Evolutionary conservation across 1,140 invertebrate species (phyloP).

Genomic region (Drosophila simulans): DNA sequence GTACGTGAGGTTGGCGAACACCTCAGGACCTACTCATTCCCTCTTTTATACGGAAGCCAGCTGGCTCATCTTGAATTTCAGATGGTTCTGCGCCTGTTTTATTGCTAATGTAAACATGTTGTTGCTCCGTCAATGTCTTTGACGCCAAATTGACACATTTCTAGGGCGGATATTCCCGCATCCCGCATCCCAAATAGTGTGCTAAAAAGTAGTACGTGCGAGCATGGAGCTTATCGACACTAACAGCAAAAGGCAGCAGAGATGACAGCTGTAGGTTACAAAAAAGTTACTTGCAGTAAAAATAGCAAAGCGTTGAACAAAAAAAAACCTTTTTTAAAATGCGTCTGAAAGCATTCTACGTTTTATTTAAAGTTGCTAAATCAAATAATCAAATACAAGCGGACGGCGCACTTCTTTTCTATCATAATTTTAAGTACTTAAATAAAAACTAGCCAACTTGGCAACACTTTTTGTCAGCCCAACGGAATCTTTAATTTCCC

Average conservation of each 20-base stretch:
- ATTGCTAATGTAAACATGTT: constrained; percentile 79
- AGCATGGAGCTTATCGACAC: constrained; percentile 48
- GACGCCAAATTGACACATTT: constrained; percentile 80
- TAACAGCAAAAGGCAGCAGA: constrained; percentile 24
- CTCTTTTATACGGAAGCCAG: constrained; percentile 4
- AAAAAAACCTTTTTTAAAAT: background rate
- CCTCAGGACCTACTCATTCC: constrained; percentile 20
- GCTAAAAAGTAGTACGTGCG: constrained; percentile 64
- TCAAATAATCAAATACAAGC: no score
- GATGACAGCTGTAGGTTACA: background rate
- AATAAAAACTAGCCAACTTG: background rate
- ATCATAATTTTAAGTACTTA: background rate
- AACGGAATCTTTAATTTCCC: constrained; percentile 63
- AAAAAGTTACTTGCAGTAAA: no score
- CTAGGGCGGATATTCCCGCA: constrained; percentile 40
- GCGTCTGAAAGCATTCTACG: background rate
- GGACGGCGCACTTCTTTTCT: no score
- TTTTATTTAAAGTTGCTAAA: background rate
- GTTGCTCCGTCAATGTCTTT: constrained; percentile 62
- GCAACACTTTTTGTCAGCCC: constrained; percentile 3
- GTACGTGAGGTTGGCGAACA: constrained; percentile 59
- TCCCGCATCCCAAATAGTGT: constrained; percentile 65
- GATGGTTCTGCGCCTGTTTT: constrained; percentile 64
- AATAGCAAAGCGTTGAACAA: background rate
- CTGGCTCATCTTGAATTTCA: constrained; percentile 61